phyloP scores from a whole-genome alignment of 2,888 invertebrate genomes.

The Phyto melanocephala region DNA sequence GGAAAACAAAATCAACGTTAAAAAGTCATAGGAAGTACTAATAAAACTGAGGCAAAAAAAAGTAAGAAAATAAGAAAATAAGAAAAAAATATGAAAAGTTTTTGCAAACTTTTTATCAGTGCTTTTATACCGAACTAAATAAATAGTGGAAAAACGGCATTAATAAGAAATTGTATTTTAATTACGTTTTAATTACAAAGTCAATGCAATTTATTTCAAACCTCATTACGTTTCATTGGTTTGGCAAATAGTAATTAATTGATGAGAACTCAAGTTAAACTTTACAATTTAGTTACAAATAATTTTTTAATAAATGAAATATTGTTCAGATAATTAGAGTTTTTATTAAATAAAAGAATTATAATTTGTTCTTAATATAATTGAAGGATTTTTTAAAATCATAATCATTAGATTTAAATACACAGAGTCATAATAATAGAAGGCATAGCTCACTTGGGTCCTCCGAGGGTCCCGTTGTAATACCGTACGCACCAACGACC shows the following conservation, averaged over 20 bases:
- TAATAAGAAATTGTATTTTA: slow-evolving; percentile 59
- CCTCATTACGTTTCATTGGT: slow-evolving; percentile 60
- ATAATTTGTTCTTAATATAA: too few relatives aligned
- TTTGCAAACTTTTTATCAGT: slow-evolving; percentile 22
- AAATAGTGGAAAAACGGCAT: slow-evolving; percentile 39
- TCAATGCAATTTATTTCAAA: slow-evolving; percentile 59
- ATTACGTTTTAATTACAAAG: slow-evolving; percentile 62
- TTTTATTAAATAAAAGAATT: too few relatives aligned
- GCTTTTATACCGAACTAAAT: background rate
- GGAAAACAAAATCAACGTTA: background rate
- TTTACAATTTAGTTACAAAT: slow-evolving; percentile 35
- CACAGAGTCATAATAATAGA: too few relatives aligned
- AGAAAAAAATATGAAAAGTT: background rate
- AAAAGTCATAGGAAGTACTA: background rate
- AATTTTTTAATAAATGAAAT: background rate
- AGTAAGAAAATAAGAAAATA: background rate
- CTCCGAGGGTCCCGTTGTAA: too few relatives aligned
- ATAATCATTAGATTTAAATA: too few relatives aligned
- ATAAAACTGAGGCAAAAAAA: background rate
- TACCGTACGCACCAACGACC: too few relatives aligned
- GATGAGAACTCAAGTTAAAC: slow-evolving; percentile 29
- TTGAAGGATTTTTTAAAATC: too few relatives aligned
- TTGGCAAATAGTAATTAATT: slow-evolving; percentile 63
- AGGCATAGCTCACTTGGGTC: too few relatives aligned
- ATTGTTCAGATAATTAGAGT: background rate